Conservation (phyloP, 2,797 vertebrate genomes). For the Presbytis comata region DNA sequence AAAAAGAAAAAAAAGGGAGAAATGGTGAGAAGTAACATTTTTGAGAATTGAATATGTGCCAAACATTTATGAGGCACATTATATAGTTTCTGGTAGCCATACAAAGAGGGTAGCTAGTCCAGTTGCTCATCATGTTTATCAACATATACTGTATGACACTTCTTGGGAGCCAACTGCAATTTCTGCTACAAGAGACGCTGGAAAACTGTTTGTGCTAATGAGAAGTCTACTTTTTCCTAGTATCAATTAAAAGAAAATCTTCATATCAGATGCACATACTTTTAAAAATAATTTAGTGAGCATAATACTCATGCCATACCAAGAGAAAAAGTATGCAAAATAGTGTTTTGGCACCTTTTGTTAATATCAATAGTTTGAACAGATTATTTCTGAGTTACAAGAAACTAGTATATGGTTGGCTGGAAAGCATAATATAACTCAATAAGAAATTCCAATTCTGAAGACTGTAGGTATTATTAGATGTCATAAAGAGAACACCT, state of each 20-base stretch:
- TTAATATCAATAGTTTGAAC: neutral
- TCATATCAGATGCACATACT: neutral
- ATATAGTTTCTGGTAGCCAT: neutral
- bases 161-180: neutral
- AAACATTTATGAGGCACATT: neutral
- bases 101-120: neutral
- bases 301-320: neutral
- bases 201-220: neutral
- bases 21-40: neutral
- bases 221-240: slow-evolving; percentile 39
- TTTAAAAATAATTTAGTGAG: slow-evolving; percentile 25
- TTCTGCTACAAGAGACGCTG: neutral
- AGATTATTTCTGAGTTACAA: neutral
- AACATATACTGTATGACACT: neutral
- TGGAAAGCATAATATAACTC: neutral
- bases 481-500: neutral
- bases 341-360: neutral
- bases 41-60: neutral
- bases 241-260: slow-evolving; percentile 39
- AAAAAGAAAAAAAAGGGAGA: neutral
- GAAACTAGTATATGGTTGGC: neutral
- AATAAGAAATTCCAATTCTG: neutral
- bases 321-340: neutral
- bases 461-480: neutral
- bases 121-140: neutral